Base-by-base conservation (phyloP, 37 sponge, comb jelly and placozoan genomes). In the Amphimedon queenslandica region DNA sequence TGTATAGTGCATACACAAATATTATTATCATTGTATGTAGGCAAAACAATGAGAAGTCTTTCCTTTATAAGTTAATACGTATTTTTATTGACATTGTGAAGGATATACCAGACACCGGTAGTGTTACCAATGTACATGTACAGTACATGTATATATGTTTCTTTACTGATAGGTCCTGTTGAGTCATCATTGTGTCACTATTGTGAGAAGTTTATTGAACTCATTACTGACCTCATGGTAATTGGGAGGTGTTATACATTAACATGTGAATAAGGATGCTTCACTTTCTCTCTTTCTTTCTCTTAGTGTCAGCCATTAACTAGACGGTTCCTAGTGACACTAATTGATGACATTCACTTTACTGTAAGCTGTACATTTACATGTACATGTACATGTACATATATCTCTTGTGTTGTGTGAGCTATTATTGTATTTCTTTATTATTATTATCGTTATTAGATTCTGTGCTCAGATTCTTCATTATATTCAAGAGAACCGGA, bases 271-370 rank as follows among this genome's bases (percentile, higher is more conserved):
- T 40, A 27, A 32, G 39, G 68, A 6, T 6, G 38, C n/a, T 10
- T 34, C 30, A 67, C 8, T 39, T 39, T 20, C 38, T 4, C 38
- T 20, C 8, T 23, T 2, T 47, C 53, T 47, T 47, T 47, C 1
- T n/a, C 30, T 4, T 73, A 90, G 85, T 76, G 95, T 3, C 90
- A 91, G 71, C 84, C 94, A 38, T 95, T 92, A 13, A 92, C 99
- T 0, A 69, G 99, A 24, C 56, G 99, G 21, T 98, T 94, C 84
- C 89, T 98, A 84, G 94, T 94, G 72, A 94, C 95, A 8, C 81
- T 98, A 21, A 77, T 98, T 39, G 88, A 87, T 61, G 79, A 82
- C 79, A 64, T 64, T 35, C 90, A 89, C 57, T 71, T 98, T 29
- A 42, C 94, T 70, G 99, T 98, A 16, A 36, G 79, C 6, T 24